Evolutionary conservation across 2,888 invertebrate species (phyloP), one percentile per base, ranked within the genome.

Genomic region (Agonopterix alstromeriana): DNA sequence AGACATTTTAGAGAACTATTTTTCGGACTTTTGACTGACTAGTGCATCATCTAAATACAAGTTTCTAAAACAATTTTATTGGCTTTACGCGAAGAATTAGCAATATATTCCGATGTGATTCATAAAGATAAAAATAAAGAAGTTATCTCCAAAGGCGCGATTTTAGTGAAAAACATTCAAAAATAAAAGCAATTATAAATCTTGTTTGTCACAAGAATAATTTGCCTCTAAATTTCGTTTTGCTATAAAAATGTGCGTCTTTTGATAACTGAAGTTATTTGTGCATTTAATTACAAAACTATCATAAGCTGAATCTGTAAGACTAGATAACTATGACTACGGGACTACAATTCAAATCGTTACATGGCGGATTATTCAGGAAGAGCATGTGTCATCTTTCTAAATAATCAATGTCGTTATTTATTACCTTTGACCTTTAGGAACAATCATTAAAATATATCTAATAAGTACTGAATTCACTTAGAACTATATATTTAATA

Each of bases 251-350:
- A 17, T 27, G 27, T 27, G 27, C 27, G 27, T 7, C 27, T 27
- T 5, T 1, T 7, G 27, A 27, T 27, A 7, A 27, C 27, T 27
- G 27, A 27, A 27, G 27, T 27, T 27, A 27, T 27, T 27, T 27
- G 27, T 27, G 27, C 27, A 27, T 27, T 27, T 27, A 27, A 27
- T 27, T 27, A 17, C 27, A 27, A 27, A 27, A 27, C 3, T 27
- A 27, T 27, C 27, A 5, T 27, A 27, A 27, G 40, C 40, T 27
- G 36, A 43, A 48, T 36, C 40, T 38, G 46, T 43, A 47, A 54
- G 57, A 58, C 57, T 58, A 58, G 57, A 56, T 45, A 55, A 49
- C 54, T 53, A 54, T 53, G 57, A 58, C 57, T 56, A 58, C 46
- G 42, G 12, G 42, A 42, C 27, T 27, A 27, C 5, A 27, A 27